Evolutionary conservation across 2,797 vertebrate genomes (phyloP).

Genomic region (Chrosomus eos): DNA sequence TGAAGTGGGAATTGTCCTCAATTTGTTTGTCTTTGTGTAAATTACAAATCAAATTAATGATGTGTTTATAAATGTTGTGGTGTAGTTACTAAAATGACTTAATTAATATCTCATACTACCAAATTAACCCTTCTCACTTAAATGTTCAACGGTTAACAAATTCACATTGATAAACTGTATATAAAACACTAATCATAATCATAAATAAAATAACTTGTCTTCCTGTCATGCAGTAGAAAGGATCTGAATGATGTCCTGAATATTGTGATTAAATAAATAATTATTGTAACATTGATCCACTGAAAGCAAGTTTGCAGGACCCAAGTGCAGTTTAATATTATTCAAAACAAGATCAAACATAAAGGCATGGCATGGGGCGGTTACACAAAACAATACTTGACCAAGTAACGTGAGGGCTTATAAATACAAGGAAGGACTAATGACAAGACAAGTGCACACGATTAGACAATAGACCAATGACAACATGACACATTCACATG

Average conservation of each 20-base stretch:
- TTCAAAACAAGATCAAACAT: no score
- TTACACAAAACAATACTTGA: no score
- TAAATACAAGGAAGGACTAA: no score
- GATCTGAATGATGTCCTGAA: neutral
- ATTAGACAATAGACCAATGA: no score
- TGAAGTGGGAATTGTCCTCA: accelerated
- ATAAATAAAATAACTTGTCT: neutral
- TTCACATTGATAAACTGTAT: neutral
- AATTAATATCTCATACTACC: neutral
- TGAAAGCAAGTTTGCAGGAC: no score
- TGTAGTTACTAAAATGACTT: conserved; percentile 1
- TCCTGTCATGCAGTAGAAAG: neutral
- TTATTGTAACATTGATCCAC: neutral
- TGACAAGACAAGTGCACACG: no score
- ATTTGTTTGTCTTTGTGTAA: neutral
- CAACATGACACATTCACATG: no score
- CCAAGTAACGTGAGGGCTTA: no score
- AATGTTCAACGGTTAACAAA: neutral
- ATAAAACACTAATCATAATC: no score
- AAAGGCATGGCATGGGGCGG: no score
- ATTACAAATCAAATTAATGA: neutral
- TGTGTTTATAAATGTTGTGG: neutral
- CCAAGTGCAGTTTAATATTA: no score
- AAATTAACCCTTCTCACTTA: neutral
- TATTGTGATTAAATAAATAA: neutral